Evolutionary conservation across 2,797 vertebrate genomes (phyloP), one percentile per base, ranked within the genome.

Genomic region (Aphelocoma californica): DNA sequence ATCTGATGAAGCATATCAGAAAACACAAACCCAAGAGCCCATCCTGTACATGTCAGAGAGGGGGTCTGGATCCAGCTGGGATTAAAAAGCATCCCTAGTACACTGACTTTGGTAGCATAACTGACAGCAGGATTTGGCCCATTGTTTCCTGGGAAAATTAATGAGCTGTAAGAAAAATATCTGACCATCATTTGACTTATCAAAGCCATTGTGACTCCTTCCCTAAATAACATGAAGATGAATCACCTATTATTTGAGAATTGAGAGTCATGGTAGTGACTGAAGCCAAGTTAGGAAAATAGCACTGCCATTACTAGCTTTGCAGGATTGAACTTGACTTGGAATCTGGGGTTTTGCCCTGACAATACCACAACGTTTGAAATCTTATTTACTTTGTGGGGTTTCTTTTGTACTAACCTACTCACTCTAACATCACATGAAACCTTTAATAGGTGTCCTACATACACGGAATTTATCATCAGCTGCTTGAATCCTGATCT

Each of bases 321-420:
- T 90, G 94, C 98, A 98, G 97, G 97, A 96, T 88, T 71, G 65
- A 94, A 97, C 98, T 97, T 96, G 97, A 97, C 85, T 89, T 91
- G 96, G 96, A 96, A 97, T 95, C 96, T 84, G 51, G 89, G 94
- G 96, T 96, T 93, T 92, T 88, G 94, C 96, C 94, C 90, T 88
- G 95, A 84, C 94, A 94, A 73, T 75, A 81, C 92, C 91, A 96
- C 94, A 89, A 75, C 8, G 69, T 96, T 94, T 90, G 91, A 95
- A 92, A 93, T 91, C 74, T 86, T 90, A 56, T 97, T 97, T 97
- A 95, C 92, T 96, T 95, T 94, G 40, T 79, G 81, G 94, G 81
- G 95, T 88, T 96, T 96, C 95, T 95, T 96, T 97, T 96, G 94
- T 96, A 92, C 73, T 91, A 94, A 92, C 38, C 88, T 87, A 80